phyloP scores from a whole-genome alignment of 2,797 vertebrate genomes.

The Pseudochaenichthys georgianus region DNA sequence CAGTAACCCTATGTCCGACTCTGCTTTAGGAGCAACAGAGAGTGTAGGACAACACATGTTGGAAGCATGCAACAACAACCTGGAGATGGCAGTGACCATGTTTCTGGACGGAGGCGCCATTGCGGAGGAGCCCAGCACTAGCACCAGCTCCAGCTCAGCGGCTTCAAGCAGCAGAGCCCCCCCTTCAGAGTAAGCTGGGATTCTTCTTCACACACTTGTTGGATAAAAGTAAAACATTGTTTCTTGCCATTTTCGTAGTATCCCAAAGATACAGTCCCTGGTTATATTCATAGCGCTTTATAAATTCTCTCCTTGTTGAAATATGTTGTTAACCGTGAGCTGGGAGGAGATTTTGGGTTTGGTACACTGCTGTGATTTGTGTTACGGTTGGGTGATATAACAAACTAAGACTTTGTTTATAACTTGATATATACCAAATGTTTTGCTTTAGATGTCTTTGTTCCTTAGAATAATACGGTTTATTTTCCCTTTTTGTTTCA shows the following conservation, averaged over 20 bases:
- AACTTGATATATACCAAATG: background rate
- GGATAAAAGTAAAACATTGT: background rate
- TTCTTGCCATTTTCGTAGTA: background rate
- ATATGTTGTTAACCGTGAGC: background rate
- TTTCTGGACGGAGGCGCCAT: constrained; percentile 97
- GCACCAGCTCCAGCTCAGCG: constrained; percentile 94
- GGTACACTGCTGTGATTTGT: background rate
- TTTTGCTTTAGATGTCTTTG: constrained; percentile 3
- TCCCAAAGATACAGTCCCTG: background rate
- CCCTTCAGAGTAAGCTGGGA: constrained; percentile 80
- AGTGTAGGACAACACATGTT: constrained; percentile 98
- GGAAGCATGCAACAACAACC: constrained; percentile 97
- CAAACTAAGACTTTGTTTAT: constrained; percentile 1
- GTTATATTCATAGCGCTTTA: background rate
- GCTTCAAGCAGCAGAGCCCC: constrained; percentile 89
- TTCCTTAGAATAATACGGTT: background rate
- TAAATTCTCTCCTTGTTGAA: background rate
- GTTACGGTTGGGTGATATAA: background rate
- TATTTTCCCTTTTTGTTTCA: constrained; percentile 66
- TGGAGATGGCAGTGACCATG: constrained; percentile 99
- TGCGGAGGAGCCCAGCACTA: constrained; percentile 97
- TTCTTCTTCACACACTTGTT: constrained; percentile 1
- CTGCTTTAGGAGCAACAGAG: constrained; percentile 92
- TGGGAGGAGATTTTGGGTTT: background rate
- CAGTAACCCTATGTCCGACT: background rate